Evolutionary conservation across 1,140 invertebrate genomes (phyloP).

Genomic region (Trachymyrmex cornetzi): DNA sequence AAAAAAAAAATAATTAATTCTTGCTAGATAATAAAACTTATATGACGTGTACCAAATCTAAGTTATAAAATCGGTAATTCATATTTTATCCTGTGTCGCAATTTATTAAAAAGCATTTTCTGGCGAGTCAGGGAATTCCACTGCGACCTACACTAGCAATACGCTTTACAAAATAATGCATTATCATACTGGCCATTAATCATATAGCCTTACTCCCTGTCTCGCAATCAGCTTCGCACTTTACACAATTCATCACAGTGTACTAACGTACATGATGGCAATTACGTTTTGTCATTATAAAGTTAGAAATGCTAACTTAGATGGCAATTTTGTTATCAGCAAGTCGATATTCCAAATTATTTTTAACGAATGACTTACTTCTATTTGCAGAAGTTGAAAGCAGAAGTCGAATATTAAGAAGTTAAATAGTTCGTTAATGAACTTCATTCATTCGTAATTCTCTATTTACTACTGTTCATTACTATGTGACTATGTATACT

Average conservation of each 20-base stretch:
- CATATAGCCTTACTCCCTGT: constrained; percentile 31
- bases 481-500: background rate
- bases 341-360: background rate
- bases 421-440: constrained; percentile 1
- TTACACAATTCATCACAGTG: constrained; percentile 34
- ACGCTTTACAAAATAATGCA: constrained; percentile 45
- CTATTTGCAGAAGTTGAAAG: background rate
- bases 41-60: background rate
- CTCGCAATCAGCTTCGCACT: constrained; percentile 41
- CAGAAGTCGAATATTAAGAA: constrained; percentile 1
- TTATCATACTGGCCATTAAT: constrained; percentile 45
- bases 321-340: constrained; percentile 22
- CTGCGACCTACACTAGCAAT: constrained; percentile 3
- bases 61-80: constrained; percentile 2
- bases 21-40: background rate
- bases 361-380: background rate
- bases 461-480: too few species aligned
- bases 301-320: constrained; percentile 6
- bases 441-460: too few species aligned
- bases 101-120: constrained; percentile 42
- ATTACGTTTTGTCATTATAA: constrained; percentile 32
- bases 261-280: constrained; percentile 18
- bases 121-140: constrained; percentile 19
- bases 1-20: background rate
- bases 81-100: constrained; percentile 18